Evolutionary conservation across 1,140 invertebrate genomes (phyloP).

Genomic region (Drosophila busckii): DNA sequence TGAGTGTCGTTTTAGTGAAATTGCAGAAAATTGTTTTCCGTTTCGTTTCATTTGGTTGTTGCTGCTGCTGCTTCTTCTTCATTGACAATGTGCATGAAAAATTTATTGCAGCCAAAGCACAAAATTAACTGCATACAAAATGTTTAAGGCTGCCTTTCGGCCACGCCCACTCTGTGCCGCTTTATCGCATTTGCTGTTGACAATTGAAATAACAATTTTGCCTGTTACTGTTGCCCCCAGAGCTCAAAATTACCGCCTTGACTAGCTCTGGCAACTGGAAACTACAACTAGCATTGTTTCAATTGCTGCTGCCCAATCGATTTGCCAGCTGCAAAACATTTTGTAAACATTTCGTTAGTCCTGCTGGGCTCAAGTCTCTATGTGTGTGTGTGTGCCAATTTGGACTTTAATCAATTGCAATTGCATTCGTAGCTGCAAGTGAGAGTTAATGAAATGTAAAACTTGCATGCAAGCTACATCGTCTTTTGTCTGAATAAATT

Average conservation of each 20-base stretch:
- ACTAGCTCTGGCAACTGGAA: too few species aligned
- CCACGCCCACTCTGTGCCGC: constrained; percentile 6
- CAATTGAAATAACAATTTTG: constrained; percentile 72
- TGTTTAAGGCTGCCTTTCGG: constrained; percentile 4
- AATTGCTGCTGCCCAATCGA: constrained; percentile 5
- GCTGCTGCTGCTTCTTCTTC: constrained; percentile 42
- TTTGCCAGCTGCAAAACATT: constrained; percentile 34
- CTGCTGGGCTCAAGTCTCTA: too few species aligned
- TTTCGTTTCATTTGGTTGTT: constrained; percentile 60
- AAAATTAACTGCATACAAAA: constrained; percentile 63
- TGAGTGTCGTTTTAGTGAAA: constrained; percentile 63
- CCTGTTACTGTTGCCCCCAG: constrained; percentile 1
- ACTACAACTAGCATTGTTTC: too few species aligned
- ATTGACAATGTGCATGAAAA: constrained; percentile 73
- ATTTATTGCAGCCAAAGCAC: constrained; percentile 71
- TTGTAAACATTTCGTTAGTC: constrained; percentile 35
- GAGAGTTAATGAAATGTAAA: constrained; percentile 24
- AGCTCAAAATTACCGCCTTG: constrained; percentile 5
- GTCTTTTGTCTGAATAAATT: too few species aligned
- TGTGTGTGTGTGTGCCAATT: too few species aligned
- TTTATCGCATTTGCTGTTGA: constrained; percentile 44
- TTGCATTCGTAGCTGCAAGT: not conserved
- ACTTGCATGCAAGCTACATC: too few species aligned
- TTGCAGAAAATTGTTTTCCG: constrained; percentile 73
- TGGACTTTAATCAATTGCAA: not conserved